phyloP scores from a whole-genome alignment of 1,140 invertebrate species.

The Melitaea cinxia region DNA sequence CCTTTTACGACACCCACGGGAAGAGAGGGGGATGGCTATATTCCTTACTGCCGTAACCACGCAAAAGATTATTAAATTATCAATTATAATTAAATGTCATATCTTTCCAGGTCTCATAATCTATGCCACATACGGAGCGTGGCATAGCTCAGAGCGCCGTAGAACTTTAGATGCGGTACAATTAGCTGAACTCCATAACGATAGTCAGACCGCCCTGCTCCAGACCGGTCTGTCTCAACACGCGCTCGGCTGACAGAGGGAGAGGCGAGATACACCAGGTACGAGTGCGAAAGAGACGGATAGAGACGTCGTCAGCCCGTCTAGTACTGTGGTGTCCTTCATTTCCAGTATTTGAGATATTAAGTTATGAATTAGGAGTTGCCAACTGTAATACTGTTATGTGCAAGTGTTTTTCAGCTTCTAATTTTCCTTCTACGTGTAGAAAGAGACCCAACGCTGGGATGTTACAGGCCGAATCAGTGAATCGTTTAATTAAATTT shows the following conservation, averaged over 20 bases:
- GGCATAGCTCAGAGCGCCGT: constrained; percentile 82
- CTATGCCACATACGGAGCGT: constrained; percentile 83
- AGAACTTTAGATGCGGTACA: constrained; percentile 49
- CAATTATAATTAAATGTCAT: no score
- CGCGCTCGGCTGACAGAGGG: constrained; percentile 58
- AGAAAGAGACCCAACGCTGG: no score
- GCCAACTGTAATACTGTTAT: background rate
- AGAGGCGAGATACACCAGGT: background rate
- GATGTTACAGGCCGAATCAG: no score
- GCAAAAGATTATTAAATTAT: no score
- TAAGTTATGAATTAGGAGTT: background rate
- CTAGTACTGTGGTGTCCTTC: constrained; percentile 58
- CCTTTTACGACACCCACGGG: no score
- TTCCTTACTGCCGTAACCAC: no score
- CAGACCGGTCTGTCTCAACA: constrained; percentile 46
- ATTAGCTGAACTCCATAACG: constrained; percentile 56
- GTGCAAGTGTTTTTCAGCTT: no score
- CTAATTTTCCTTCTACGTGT: no score
- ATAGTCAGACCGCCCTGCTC: constrained; percentile 61
- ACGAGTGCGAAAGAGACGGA: constrained; percentile 1
- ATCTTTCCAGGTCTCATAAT: constrained; percentile 79
- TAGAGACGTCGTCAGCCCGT: constrained; percentile 46
- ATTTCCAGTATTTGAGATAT: constrained; percentile 59
- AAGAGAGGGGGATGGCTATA: no score
- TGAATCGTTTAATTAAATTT: no score